These are phyloP conservation scores for Litoditis marina DNA, from an alignment of 2,888 invertebrate genomes.

Conservation along the genomic window DNA sequence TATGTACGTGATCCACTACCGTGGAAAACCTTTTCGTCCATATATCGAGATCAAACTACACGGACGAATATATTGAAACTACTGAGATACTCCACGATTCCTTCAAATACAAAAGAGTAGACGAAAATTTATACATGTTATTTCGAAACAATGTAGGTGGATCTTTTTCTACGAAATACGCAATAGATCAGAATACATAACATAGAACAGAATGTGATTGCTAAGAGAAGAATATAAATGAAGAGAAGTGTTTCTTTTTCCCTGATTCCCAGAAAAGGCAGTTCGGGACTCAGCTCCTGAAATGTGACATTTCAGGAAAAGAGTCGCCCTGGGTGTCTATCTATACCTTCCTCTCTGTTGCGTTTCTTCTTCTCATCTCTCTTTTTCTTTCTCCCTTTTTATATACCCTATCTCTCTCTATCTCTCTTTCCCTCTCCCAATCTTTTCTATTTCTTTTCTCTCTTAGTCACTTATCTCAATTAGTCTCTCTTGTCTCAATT, in stretches of 20 bases:
- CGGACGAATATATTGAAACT: too few relatives aligned
- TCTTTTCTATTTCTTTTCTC: neutral
- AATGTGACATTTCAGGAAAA: too few relatives aligned
- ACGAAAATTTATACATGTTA: too few relatives aligned
- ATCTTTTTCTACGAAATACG: neutral
- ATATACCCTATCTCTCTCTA: neutral
- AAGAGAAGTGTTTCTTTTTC: constrained; percentile 13
- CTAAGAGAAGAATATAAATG: constrained; percentile 13
- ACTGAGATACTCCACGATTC: too few relatives aligned
- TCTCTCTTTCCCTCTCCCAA: neutral
- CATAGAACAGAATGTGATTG: constrained; percentile 2
- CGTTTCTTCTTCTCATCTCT: neutral
- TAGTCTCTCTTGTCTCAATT: neutral
- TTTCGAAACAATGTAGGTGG: neutral
- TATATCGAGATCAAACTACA: too few relatives aligned
- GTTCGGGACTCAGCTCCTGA: too few relatives aligned
- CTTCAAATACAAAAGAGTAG: too few relatives aligned
- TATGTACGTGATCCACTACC: too few relatives aligned
- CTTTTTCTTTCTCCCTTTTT: neutral
- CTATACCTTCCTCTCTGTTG: too few relatives aligned
- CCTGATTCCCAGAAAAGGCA: too few relatives aligned
- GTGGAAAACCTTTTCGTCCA: too few relatives aligned
- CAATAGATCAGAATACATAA: constrained; percentile 7
- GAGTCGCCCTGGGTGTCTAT: too few relatives aligned
- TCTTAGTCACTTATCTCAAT: neutral